A percentile compares a stretch with the other conserved stretches of the same genome.
Conservation (phyloP, 2,797 vertebrate genomes). For the Lutjanus argentimaculatus region DNA sequence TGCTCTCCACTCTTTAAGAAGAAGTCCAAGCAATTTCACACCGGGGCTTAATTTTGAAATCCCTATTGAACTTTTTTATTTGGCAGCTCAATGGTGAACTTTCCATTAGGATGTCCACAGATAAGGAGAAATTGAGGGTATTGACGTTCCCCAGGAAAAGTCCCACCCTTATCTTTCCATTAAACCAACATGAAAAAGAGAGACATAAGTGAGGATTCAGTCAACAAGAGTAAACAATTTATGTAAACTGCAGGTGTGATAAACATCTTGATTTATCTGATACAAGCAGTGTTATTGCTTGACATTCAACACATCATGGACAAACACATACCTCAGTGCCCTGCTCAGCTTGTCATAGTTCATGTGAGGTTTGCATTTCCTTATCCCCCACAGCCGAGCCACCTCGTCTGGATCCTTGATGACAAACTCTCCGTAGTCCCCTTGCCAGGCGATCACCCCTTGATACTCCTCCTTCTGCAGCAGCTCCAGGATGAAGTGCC, state of each 20-base stretch:
- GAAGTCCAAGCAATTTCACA: conserved; percentile 70
- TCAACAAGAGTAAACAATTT: conserved; percentile 55
- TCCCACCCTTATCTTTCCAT: conserved; percentile 75
- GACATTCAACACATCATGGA: conserved; percentile 45
- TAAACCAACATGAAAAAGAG: conserved; percentile 50
- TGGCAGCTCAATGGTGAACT: conserved; percentile 78
- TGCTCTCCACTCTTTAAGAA: conserved; percentile 43
- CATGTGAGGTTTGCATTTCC: conserved; percentile 98
- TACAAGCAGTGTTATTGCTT: conserved; percentile 13
- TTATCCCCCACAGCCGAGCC: conserved; percentile 93
- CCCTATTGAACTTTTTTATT: conserved; percentile 84
- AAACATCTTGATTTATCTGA: conserved; percentile 62
- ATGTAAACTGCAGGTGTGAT: conserved; percentile 60
- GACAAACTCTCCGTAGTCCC: conserved; percentile 95
- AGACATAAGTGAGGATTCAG: conserved; percentile 51
- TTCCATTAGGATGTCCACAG: conserved; percentile 83
- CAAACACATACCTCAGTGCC: conserved; percentile 87
- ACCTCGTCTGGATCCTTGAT: conserved; percentile 97
- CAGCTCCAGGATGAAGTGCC: conserved; percentile 96
- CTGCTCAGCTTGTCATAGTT: conserved; percentile 97
- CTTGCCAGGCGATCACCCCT: conserved; percentile 95
- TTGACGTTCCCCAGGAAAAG: conserved; percentile 76
- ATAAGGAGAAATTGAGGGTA: conserved; percentile 84
- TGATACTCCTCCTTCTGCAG: conserved; percentile 95
- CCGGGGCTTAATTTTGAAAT: conserved; percentile 81